These are phyloP conservation scores for Pteronotus mesoamericanus DNA, from an alignment of 2,797 vertebrate species.

Conservation along the genomic window DNA sequence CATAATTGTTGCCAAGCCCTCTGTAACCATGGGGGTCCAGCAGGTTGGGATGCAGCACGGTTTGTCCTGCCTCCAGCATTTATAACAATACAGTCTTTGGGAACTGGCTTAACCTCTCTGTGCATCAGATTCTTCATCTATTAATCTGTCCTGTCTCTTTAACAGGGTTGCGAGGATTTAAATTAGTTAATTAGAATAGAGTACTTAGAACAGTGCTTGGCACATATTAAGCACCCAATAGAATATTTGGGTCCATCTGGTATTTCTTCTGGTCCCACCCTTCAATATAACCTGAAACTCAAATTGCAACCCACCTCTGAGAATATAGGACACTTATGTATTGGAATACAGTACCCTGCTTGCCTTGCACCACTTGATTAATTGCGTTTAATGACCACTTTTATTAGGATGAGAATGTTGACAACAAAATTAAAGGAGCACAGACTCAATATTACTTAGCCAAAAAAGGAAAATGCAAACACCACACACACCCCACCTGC, in stretches of 20 bases:
- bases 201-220: neutral
- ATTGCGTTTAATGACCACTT: neutral
- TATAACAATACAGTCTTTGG: neutral
- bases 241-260: neutral
- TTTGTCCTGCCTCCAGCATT: neutral
- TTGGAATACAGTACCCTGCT: neutral
- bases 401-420: neutral
- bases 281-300: neutral
- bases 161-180: neutral
- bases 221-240: neutral
- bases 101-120: neutral
- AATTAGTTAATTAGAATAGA: neutral
- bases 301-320: neutral
- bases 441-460: neutral
- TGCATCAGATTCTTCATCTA: neutral
- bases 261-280: neutral
- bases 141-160: neutral
- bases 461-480: neutral
- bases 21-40: accelerated
- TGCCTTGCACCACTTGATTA: neutral
- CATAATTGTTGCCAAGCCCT: neutral
- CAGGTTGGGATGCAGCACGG: neutral
- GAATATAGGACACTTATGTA: neutral
- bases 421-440: constrained; percentile 13
- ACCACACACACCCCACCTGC: neutral